These are phyloP conservation scores for Timema podura DNA, from an alignment of 2,888 invertebrate species.

Conservation along the genomic window DNA sequence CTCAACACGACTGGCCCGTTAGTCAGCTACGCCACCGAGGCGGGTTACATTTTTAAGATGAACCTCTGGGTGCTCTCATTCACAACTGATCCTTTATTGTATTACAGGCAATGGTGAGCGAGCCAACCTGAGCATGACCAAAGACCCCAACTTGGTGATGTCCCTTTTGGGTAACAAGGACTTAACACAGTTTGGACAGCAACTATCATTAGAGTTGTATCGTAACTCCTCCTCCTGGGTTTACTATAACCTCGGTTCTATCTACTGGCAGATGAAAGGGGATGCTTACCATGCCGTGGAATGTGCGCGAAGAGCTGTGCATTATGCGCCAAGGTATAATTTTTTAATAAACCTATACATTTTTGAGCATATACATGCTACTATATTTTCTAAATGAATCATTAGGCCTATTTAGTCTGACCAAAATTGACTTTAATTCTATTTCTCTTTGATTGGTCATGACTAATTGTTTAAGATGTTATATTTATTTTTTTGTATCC, in stretches of 20 bases:
- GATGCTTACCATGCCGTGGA: slow-evolving; percentile 69
- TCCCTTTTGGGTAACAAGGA: slow-evolving; percentile 43
- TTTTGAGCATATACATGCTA: not conserved
- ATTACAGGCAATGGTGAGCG: slow-evolving; percentile 50
- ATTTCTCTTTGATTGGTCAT: too few species aligned
- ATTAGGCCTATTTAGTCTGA: not conserved
- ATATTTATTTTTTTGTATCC: too few species aligned
- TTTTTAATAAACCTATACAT: not conserved
- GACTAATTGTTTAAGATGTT: too few species aligned
- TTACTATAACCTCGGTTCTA: slow-evolving; percentile 71
- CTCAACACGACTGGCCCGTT: too few species aligned
- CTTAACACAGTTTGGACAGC: slow-evolving; percentile 55
- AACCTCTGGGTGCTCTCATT: too few species aligned
- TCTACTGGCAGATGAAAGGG: slow-evolving; percentile 74
- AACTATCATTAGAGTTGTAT: slow-evolving; percentile 57
- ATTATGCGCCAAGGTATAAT: slow-evolving; percentile 65
- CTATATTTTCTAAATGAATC: not conserved
- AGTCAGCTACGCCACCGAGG: too few species aligned
- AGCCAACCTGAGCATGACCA: slow-evolving; percentile 48
- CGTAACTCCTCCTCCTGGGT: slow-evolving; percentile 73
- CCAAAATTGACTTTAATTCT: too few species aligned
- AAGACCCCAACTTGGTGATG: slow-evolving; percentile 51
- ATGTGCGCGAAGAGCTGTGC: slow-evolving; percentile 70
- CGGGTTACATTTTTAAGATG: too few species aligned
- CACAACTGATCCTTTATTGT: too few species aligned